phyloP scores from a whole-genome alignment of 2,113 vertebrate genomes.

The Amazona vittata region DNA sequence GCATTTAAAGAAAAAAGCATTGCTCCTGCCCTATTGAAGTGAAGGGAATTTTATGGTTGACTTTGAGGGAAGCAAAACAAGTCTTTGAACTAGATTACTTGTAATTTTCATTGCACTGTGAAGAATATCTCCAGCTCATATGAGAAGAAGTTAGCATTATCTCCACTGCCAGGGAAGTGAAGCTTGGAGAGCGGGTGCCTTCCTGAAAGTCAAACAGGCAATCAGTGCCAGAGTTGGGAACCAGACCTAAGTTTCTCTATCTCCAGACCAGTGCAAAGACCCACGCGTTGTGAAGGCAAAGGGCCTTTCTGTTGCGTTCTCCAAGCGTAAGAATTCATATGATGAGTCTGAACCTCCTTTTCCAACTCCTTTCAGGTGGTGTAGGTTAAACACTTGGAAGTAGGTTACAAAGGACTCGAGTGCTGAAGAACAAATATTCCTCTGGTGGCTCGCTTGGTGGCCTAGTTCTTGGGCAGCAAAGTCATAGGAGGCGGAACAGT shows the following conservation, averaged over 20 bases:
- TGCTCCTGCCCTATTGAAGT: background rate
- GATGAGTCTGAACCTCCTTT: background rate
- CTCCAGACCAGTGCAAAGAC: background rate
- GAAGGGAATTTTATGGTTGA: constrained; percentile 2
- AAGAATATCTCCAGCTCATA: background rate
- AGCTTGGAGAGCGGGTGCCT: background rate
- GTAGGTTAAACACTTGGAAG: constrained; percentile 38
- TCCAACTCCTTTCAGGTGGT: background rate
- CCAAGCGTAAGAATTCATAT: background rate
- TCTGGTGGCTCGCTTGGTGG: constrained; percentile 60
- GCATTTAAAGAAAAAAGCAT: background rate
- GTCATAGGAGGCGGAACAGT: constrained; percentile 42
- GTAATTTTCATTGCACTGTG: background rate
- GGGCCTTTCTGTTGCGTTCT: background rate
- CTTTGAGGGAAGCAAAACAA: constrained; percentile 38
- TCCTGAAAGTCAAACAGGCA: background rate
- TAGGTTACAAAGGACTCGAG: constrained; percentile 58
- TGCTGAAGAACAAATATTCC: constrained; percentile 54
- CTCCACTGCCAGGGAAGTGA: background rate
- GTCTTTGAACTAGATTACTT: constrained; percentile 24
- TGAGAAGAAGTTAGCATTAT: background rate
- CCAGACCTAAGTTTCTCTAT: background rate
- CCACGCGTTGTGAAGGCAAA: accelerated
- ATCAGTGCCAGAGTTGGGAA: background rate
- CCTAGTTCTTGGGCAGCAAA: constrained; percentile 70